Percentiles rank a stretch among this genome's conserved stretches.
Evolutionary conservation across 2,113 vertebrate species (phyloP).

Genomic region (Atrichornis clamosus): DNA sequence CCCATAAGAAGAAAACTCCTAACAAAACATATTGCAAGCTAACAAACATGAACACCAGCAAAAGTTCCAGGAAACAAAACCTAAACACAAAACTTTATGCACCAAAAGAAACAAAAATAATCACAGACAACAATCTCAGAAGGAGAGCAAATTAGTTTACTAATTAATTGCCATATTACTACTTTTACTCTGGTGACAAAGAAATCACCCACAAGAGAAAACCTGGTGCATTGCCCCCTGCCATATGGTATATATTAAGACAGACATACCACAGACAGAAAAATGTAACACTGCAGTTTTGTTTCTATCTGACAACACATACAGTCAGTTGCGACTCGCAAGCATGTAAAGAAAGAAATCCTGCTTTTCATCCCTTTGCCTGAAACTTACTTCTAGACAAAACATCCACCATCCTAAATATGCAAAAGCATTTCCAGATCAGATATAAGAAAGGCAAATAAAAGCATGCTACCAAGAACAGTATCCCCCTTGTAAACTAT

Average conservation of each 20-base stretch:
- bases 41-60: background rate
- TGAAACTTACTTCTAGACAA: background rate
- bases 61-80: background rate
- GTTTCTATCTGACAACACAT: slow-evolving; percentile 33
- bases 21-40: background rate
- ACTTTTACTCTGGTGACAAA: slow-evolving; percentile 35
- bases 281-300: slow-evolving; percentile 26
- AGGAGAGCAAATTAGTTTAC: slow-evolving; percentile 27
- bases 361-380: background rate
- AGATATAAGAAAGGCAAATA: background rate
- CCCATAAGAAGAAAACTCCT: background rate
- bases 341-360: background rate
- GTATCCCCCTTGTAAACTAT: background rate
- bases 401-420: background rate
- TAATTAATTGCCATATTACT: background rate
- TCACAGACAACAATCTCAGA: background rate
- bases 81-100: background rate
- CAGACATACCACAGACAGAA: slow-evolving; percentile 9
- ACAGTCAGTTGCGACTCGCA: slow-evolving; percentile 13
- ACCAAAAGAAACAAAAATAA: background rate
- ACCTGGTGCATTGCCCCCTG: background rate
- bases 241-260: slow-evolving; percentile 44
- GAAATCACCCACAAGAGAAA: background rate
- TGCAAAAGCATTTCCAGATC: background rate
- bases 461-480: background rate